Conservation (phyloP, 2,113 vertebrate species). For the Hydropotes inermis region DNA sequence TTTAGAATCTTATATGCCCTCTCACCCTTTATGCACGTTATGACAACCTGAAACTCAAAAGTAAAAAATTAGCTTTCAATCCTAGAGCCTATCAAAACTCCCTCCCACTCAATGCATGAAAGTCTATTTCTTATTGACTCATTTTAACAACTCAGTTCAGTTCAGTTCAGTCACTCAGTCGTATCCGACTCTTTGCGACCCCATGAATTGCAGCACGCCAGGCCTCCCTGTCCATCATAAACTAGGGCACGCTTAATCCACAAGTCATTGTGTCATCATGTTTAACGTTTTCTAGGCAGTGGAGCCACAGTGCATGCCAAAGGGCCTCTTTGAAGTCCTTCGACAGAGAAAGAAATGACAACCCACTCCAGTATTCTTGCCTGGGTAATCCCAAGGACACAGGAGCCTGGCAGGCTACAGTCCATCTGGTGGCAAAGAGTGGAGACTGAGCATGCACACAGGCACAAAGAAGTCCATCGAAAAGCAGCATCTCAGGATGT, state of each 20-base stretch:
- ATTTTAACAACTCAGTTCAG: not conserved
- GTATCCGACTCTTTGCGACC: accelerated
- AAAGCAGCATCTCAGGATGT: not conserved
- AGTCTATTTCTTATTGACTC: not conserved
- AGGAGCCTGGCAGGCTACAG: not conserved
- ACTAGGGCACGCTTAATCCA: not conserved
- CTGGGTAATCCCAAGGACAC: not conserved
- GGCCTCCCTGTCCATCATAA: not conserved
- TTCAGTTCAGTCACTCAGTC: not conserved
- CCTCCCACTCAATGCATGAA: not conserved
- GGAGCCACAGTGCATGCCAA: not conserved
- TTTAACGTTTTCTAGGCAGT: not conserved
- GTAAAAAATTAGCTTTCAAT: not conserved
- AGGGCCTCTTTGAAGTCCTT: not conserved
- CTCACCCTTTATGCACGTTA: not conserved
- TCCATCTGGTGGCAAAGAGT: not conserved
- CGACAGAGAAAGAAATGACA: not conserved
- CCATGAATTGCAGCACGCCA: accelerated
- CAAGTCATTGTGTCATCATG: not conserved
- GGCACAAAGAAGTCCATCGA: not conserved
- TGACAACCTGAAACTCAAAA: not conserved
- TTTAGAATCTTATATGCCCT: not conserved
- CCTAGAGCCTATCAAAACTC: not conserved
- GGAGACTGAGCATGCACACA: accelerated
- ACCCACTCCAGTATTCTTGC: not conserved